phyloP scores from a whole-genome alignment of 2,113 vertebrate species.

The Cyanoderma ruficeps region DNA sequence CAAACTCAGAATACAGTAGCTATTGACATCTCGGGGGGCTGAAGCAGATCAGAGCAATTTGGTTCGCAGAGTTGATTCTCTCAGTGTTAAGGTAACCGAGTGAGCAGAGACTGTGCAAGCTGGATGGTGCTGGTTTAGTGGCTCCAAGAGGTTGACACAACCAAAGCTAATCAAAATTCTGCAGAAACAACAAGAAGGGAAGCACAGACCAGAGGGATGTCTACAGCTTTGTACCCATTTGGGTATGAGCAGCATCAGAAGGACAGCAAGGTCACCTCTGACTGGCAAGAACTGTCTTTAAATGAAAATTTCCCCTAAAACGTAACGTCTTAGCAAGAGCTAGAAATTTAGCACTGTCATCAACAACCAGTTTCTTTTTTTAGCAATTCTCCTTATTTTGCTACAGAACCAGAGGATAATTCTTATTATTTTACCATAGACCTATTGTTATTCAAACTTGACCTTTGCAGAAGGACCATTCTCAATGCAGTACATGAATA shows the following conservation, averaged over 20 bases:
- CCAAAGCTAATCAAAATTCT: not conserved
- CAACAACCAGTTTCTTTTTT: not conserved
- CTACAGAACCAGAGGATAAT: not conserved
- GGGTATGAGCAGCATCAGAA: not conserved
- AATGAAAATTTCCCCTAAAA: not conserved
- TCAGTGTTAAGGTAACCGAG: not conserved
- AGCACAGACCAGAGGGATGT: not conserved
- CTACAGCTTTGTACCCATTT: not conserved
- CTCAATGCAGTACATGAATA: rapidly evolving
- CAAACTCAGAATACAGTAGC: not conserved
- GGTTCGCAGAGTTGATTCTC: not conserved
- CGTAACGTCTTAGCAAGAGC: not conserved
- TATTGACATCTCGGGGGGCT: not conserved
- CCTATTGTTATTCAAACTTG: not conserved
- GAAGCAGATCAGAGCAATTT: not conserved
- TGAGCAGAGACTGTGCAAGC: not conserved
- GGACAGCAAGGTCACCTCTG: not conserved
- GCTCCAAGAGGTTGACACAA: not conserved
- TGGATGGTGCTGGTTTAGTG: not conserved
- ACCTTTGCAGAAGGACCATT: not conserved
- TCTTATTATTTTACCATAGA: not conserved
- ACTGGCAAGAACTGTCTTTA: not conserved
- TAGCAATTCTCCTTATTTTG: not conserved
- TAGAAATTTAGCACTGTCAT: not conserved
- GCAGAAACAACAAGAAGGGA: not conserved